Evolutionary conservation across 2,797 vertebrate genomes (phyloP).

Genomic region (Hypotaenidia okinawae): DNA sequence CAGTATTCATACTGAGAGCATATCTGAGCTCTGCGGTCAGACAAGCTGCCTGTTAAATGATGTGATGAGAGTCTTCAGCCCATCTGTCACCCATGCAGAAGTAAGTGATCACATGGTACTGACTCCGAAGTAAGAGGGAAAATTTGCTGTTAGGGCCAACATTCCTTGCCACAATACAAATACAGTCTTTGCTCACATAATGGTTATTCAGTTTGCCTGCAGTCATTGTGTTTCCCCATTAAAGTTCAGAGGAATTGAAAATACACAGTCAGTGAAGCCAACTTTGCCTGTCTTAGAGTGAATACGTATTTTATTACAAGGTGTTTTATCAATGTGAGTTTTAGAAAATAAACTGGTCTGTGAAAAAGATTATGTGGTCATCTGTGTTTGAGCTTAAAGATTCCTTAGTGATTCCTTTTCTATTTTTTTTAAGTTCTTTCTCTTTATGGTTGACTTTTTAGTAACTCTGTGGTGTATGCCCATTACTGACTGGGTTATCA

Average conservation of each 20-base stretch:
- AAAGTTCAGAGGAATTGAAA: slow-evolving; percentile 52
- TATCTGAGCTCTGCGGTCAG: not conserved
- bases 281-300: not conserved
- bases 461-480: not conserved
- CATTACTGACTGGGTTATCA: not conserved
- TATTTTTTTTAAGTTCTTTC: not conserved
- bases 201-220: slow-evolving; percentile 53
- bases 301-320: not conserved
- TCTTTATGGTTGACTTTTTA: not conserved
- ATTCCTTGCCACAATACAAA: slow-evolving; percentile 56
- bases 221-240: slow-evolving; percentile 26
- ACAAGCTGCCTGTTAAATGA: not conserved
- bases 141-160: slow-evolving; percentile 40
- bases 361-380: not conserved
- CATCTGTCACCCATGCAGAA: slow-evolving; percentile 51
- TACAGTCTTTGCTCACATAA: slow-evolving; percentile 57
- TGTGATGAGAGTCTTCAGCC: not conserved
- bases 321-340: not conserved
- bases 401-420: not conserved
- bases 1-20: not conserved
- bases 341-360: not conserved
- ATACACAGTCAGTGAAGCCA: not conserved
- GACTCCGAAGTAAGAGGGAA: not conserved
- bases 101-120: not conserved
- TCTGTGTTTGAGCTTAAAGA: not conserved